Evolutionary conservation across 1,140 invertebrate species (phyloP).

Genomic region (Brachionus manjavacas): DNA sequence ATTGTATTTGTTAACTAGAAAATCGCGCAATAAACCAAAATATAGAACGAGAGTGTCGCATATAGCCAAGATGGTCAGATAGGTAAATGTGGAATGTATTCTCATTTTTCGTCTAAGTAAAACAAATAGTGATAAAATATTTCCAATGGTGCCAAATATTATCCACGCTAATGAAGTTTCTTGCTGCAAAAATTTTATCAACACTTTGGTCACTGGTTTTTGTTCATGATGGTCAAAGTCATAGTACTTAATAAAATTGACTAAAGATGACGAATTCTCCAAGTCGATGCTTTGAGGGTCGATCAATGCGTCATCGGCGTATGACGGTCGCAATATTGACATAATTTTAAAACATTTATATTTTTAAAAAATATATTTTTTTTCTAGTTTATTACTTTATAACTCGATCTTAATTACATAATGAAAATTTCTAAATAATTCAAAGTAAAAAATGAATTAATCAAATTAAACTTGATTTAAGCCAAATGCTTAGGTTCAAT

Average conservation of each 20-base stretch:
- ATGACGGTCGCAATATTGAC: not conserved
- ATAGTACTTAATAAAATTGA: not conserved
- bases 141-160: slow-evolving; percentile 32
- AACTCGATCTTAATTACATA: not conserved
- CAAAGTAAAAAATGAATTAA: not conserved
- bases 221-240: not conserved
- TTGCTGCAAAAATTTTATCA: slow-evolving; percentile 5
- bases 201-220: not conserved
- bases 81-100: slow-evolving; percentile 37
- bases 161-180: slow-evolving; percentile 20
- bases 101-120: slow-evolving; percentile 26
- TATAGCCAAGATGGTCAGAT: slow-evolving; percentile 15
- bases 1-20: slow-evolving; percentile 33
- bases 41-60: slow-evolving; percentile 38
- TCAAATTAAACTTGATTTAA: not conserved
- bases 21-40: slow-evolving; percentile 36
- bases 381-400: not conserved
- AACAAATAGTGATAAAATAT: slow-evolving; percentile 25
- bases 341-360: slow-evolving; percentile 14
- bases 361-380: not conserved
- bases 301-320: not conserved
- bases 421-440: not conserved
- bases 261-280: not conserved
- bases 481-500: not conserved
- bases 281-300: not conserved